Base-by-base conservation (phyloP, 2,797 vertebrate genomes). In the Onychomys torridus region DNA sequence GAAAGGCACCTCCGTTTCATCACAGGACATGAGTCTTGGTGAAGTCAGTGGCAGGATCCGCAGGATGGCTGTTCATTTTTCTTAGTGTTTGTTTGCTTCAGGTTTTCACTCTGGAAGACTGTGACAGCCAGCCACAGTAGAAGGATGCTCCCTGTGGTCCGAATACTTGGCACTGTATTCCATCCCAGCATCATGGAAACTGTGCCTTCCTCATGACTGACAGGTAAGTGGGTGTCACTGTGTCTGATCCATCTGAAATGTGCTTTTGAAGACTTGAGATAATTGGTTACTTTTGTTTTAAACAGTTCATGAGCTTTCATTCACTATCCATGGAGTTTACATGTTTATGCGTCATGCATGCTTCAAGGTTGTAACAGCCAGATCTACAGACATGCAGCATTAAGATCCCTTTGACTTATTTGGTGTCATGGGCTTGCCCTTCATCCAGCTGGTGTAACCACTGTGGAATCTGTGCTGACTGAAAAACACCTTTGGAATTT, bases 331-430 rank as follows among this genome's bases (percentile, higher is more conserved):
- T 12, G 0, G 8, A 63, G 13, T 34, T 90, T n/a, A n/a, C 13
- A 21, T 14, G 57, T 69, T 27, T 59, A 9, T 3, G 87, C 57
- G 46, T 37, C 29, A 1, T 2, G 27, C 29, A 1, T 2, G 27
- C 9, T 73, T 81, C n/a, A n/a, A 23, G 46, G 29, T 2, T 37
- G 29, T 69, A 75, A 61, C 78, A 55, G 25, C 34, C 37, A 65
- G 16, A 23, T 23, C 71, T 6, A 52, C 37, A 23, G 9, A 32
- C 23, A 5, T 0, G 43, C 5, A 13, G 10, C n/a, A 0, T 37
- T 43, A 52, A 32, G 67, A 77, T 0, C 11, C 13, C 4, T n/a
- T 29, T 61, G 71, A 71, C 27, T 40, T 1, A 40, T 10, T 69
- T 29, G 37, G 11, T 59, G 29, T 32, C 32, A 1, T 37, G 29